Percentiles rank a stretch among this genome's conserved stretches.
phyloP scores from a whole-genome alignment of 2,797 vertebrate species.

The Erpetoichthys calabaricus region DNA sequence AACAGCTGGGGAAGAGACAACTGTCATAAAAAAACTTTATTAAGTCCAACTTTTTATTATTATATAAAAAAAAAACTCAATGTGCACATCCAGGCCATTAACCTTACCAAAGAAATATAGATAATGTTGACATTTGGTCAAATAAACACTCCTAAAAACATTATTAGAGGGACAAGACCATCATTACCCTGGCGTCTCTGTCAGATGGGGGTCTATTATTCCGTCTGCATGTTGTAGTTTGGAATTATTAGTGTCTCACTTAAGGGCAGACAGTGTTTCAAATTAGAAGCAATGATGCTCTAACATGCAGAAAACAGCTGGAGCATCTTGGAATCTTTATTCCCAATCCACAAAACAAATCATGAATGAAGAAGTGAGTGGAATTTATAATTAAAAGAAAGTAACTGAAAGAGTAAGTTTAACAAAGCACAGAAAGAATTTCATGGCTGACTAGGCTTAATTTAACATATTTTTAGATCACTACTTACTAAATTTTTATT shows the following conservation, averaged over 20 bases:
- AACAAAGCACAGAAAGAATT: too few relatives aligned
- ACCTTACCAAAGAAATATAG: constrained; percentile 8
- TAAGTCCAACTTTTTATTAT: constrained; percentile 6
- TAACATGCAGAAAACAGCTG: constrained; percentile 9
- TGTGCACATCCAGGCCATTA: constrained; percentile 7
- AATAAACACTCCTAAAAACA: constrained; percentile 13
- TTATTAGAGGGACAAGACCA: constrained; percentile 17
- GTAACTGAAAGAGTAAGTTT: too few relatives aligned
- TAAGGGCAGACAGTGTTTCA: constrained; percentile 12
- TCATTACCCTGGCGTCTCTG: constrained; percentile 23
- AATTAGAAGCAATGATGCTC: constrained; percentile 8
- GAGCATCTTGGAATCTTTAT: constrained; percentile 4
- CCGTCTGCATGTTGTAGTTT: constrained; percentile 11
- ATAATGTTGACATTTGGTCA: constrained; percentile 11
- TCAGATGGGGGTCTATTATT: constrained; percentile 13
- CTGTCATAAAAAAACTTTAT: constrained; percentile 6
- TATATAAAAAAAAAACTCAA: constrained; percentile 6
- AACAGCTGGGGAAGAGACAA: constrained; percentile 5
- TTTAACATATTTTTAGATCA: too few relatives aligned
- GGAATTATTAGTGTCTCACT: constrained; percentile 17
- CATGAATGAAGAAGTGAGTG: constrained; percentile 1
- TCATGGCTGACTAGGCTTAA: too few relatives aligned
- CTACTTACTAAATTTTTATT: too few relatives aligned
- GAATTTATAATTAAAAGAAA: neutral
- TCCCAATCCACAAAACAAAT: constrained; percentile 2